Conservation (phyloP, 2,113 vertebrate species). For the Corvus moneduloides region DNA sequence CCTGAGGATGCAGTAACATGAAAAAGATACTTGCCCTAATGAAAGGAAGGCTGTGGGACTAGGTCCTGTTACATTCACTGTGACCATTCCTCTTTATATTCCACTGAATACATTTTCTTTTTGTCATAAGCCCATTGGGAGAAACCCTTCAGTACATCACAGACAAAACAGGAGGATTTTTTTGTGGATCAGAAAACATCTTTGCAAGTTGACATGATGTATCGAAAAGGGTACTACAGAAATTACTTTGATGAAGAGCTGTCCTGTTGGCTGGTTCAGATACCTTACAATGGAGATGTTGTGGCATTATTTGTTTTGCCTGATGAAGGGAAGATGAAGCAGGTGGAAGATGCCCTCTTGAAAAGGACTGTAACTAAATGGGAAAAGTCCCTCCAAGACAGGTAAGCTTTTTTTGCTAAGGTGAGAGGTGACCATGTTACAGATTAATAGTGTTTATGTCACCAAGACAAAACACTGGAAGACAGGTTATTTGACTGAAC, state of each 20-base stretch:
- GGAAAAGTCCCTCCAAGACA: slow-evolving; percentile 30
- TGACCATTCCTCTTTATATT: not conserved
- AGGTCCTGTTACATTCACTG: not conserved
- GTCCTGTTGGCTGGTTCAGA: slow-evolving; percentile 71
- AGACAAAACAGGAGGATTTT: slow-evolving; percentile 60
- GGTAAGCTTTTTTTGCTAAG: slow-evolving; percentile 25
- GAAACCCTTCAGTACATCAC: slow-evolving; percentile 64
- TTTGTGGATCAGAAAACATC: slow-evolving; percentile 15
- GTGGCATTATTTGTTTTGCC: slow-evolving; percentile 66
- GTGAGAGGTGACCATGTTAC: not conserved
- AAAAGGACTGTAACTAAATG: slow-evolving; percentile 41
- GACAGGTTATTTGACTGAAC: not conserved
- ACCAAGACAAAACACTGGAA: not conserved
- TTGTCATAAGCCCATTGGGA: slow-evolving; percentile 71
- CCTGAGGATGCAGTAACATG: not conserved
- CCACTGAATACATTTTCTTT: not conserved
- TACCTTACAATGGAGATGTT: slow-evolving; percentile 53
- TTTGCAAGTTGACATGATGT: slow-evolving; percentile 69
- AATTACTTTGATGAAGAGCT: slow-evolving; percentile 70
- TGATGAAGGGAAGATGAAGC: slow-evolving; percentile 47
- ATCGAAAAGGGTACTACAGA: slow-evolving; percentile 68
- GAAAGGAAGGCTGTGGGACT: not conserved
- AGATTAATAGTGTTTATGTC: not conserved
- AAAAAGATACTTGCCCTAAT: not conserved
- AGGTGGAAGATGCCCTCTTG: slow-evolving; percentile 54